Evolutionary conservation across 2,797 vertebrate species (phyloP).

Genomic region (Alectoris magna): DNA sequence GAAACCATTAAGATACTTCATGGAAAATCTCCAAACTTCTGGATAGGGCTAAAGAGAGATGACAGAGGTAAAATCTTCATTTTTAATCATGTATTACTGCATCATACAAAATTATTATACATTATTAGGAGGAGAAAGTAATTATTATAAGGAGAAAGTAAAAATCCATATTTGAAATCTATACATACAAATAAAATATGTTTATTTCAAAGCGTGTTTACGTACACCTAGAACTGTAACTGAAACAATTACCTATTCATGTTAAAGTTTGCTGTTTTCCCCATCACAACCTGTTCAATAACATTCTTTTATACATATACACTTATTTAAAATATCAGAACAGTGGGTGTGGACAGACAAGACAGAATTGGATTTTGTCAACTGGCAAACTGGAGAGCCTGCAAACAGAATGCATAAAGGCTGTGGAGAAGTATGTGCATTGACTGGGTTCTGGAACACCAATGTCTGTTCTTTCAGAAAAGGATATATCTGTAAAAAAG

Average conservation of each 20-base stretch:
- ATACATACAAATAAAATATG: not conserved
- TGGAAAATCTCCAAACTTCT: slow-evolving; percentile 79
- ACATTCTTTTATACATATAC: not conserved
- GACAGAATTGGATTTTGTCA: slow-evolving; percentile 85
- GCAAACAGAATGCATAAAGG: slow-evolving; percentile 57
- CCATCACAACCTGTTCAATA: not conserved
- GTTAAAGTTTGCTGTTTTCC: not conserved
- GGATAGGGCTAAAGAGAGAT: slow-evolving; percentile 84
- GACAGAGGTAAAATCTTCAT: slow-evolving; percentile 74
- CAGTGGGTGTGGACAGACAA: slow-evolving; percentile 90
- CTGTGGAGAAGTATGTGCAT: slow-evolving; percentile 83
- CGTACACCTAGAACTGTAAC: not conserved
- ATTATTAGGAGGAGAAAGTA: not conserved
- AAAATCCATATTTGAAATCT: not conserved
- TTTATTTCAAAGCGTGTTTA: not conserved
- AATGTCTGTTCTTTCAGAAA: slow-evolving; percentile 80
- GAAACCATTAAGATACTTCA: slow-evolving; percentile 80
- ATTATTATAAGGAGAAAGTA: not conserved
- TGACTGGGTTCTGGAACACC: slow-evolving; percentile 84
- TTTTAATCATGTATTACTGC: not conserved
- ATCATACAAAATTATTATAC: not conserved
- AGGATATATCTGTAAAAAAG: slow-evolving; percentile 89
- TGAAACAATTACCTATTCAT: not conserved
- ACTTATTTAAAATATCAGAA: slow-evolving; percentile 71
- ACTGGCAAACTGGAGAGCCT: slow-evolving; percentile 84